Evolutionary conservation across 2,113 vertebrate species (phyloP), one percentile per base, ranked within the genome.

Genomic region (Poecilia latipinna): DNA sequence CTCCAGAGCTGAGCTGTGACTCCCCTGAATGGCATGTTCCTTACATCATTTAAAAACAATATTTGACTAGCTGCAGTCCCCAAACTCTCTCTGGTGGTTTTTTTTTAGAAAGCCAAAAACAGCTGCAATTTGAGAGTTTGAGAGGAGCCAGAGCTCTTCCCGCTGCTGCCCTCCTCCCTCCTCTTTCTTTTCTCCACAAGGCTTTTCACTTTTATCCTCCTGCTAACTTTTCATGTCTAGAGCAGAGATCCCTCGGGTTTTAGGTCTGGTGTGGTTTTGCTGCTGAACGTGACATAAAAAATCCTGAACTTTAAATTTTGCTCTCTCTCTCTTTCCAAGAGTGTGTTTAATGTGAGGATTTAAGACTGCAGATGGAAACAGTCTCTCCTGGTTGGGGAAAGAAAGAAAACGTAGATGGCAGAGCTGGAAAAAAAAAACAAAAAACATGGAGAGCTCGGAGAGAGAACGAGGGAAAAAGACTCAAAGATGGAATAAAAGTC

Each of bases 31-130:
- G 77, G 2, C 81, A 80, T 51, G 67, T 78, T 74, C 71, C 89
- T 90, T 77, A 77, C 80, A 82, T 88, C 88, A 85, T 77, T 85
- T 84, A 85, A 80, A 91, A 87, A 82, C 82, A 91, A 90, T 90
- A 88, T 91, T 90, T 86, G 85, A 89, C 75, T 82, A 82, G 70
- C 84, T 86, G 82, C 78, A 71, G 83, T 90, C 89, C 82, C 88
- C 72, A 72, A 84, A 88, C 82, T 78, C 82, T 68, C 79, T 82
- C 66, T 11, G 29, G 35, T 48, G 77, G 3, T 12, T 66, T n/a
- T 57, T 54, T 54, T 73, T 75, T 70, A 67, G 5, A 60, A 68
- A 72, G 72, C 54, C 70, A 29, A 83, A 72, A 77, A 48, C 74
- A 65, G 64, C 78, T 88, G 84, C 72, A 86, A 83, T 88, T 90